Base-by-base conservation (phyloP, 2,888 invertebrate genomes). In the Metallyticus violacea region DNA sequence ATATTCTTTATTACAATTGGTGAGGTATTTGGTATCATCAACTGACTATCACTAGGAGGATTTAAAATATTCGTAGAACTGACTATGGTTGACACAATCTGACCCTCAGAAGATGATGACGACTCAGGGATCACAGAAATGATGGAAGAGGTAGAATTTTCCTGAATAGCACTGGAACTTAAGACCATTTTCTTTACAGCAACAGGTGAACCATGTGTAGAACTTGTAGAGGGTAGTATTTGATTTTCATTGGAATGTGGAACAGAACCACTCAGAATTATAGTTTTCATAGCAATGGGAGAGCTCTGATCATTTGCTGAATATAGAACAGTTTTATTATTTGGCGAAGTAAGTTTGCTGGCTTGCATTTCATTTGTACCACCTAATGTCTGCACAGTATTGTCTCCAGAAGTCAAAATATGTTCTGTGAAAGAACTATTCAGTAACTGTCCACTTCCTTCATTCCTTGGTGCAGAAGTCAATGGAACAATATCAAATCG, bases 131-230 rank as follows among this genome's bases (percentile, higher is more conserved):
- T 62, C 15, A 62, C 40, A 62, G 40, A 62, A 62, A 62, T 62
- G 1, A 26, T 27, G 26, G 27, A 22, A 26, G 78, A 26, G 22
- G 40, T 3, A 62, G 40, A 62, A 62, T 62, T 62, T 15, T 62
- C 40, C 22, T 62, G 15, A 2, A 62, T 7, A 7, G 27, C 30
- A 7, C 62, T 28, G n/a, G 87, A 81, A 90, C 95, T 95, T 29
- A 88, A 78, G 4, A 86, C 62, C 83, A 88, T 86, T 7, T 29
- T 84, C 77, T 88, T 88, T 15, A 85, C 81, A 26, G 84, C 82
- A 9, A 85, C 77, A 15, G 88, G 87, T 26, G 78, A 78, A 22
- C 40, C 22, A 62, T 62, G 15, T 15, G 40, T 62, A 15, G 40
- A 22, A 2, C 15, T 62, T 62, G 40, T 0, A 15, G 40, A 15